These are phyloP conservation scores for Esperia sulphurella DNA, from an alignment of 2,888 invertebrate genomes.

Conservation along the genomic window DNA sequence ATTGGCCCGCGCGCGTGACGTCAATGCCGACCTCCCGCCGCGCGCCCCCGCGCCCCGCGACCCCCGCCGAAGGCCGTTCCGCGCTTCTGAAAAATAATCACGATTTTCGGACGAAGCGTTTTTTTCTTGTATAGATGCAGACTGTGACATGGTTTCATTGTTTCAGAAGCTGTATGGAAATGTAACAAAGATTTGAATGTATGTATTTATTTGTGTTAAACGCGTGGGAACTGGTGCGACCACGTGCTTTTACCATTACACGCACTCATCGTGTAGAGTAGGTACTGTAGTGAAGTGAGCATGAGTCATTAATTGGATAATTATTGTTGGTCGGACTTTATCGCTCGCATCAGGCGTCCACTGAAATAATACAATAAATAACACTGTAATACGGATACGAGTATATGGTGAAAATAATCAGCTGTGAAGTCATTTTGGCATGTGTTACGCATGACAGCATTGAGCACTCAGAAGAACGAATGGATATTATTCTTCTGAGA, in stretches of 20 bases:
- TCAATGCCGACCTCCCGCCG: conserved; percentile 72
- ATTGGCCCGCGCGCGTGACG: conserved; percentile 70
- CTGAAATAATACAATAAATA: too few species aligned
- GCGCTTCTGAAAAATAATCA: conserved; percentile 70
- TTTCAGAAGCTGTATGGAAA: conserved; percentile 12
- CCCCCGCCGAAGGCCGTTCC: conserved; percentile 59
- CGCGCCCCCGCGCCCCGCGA: conserved; percentile 31
- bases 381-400: too few species aligned
- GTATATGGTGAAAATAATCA: too few species aligned
- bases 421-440: too few species aligned
- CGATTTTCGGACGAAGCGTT: conserved; percentile 58
- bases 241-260: not conserved
- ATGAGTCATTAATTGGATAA: not conserved
- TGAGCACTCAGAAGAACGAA: too few species aligned
- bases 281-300: not conserved
- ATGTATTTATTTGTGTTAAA: not conserved
- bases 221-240: not conserved
- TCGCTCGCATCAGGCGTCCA: too few species aligned
- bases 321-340: not conserved
- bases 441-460: too few species aligned
- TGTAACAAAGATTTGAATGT: not conserved
- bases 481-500: too few species aligned
- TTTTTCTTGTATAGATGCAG: conserved; percentile 29
- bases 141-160: conserved; percentile 28
- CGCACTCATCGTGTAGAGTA: not conserved